Evolutionary conservation across 2,797 vertebrate genomes (phyloP), one percentile per base, ranked within the genome.

Genomic region (Naso thynnoides): DNA sequence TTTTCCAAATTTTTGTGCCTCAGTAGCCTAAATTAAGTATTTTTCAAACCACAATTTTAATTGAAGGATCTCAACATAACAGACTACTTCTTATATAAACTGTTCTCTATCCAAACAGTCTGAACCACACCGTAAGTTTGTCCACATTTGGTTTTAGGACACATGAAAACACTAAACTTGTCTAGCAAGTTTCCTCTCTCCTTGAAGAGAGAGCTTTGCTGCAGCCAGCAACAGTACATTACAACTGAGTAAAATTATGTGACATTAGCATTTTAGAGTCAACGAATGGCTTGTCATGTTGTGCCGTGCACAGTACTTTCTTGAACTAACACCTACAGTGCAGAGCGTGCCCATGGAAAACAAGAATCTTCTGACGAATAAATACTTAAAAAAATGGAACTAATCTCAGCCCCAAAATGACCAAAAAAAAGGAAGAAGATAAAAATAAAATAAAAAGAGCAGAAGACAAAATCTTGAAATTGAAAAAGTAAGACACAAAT

Each of bases 161-260:
- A 58, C 4, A 23, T 5, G 8, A 10, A 60, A 61, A 33, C 50
- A 57, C 42, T n/a, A n/a, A n/a, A n/a, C n/a, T n/a, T n/a, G n/a
- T n/a, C n/a, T n/a, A n/a, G n/a, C n/a, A 36, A 5, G 31, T 47
- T 27, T 19, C 19, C 26, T n/a, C 33, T 62, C 18, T n/a, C 27
- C 24, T 58, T 50, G 49, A 66, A 50, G 33, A 42, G 76, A 1
- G 29, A 56, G 19, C 16, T 38, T 11, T 62, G 60, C 29, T 70
- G 4, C 29, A 49, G 6, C 4, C 15, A 8, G 21, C 29, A 41
- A 3, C 55, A 48, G 13, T 13, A 49, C 26, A 19, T 69, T 78
- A 36, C 44, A 57, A 23, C 53, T 42, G 19, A 76, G 66, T 81
- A 61, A 70, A 33, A 55, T 47, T 23, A 62, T 49, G 11, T 44